These are phyloP conservation scores for Palythoa grandiflora DNA, from an alignment of 92 coral and sea anemone genomes.

Conservation along the genomic window DNA sequence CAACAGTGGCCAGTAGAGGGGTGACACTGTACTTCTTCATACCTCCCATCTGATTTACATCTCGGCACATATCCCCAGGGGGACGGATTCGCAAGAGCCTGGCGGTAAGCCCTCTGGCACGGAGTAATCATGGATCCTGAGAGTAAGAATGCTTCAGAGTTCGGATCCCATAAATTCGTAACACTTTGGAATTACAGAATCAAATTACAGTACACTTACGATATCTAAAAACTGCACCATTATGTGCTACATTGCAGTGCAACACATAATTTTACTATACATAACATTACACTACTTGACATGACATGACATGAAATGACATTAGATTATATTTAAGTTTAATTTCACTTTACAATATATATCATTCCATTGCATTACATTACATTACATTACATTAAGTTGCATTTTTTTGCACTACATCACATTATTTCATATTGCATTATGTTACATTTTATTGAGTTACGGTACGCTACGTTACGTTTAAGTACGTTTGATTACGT, in stretches of 20 bases:
- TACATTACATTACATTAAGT: not conserved
- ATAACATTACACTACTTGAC: not conserved
- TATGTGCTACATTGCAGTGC: not conserved
- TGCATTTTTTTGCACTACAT: not conserved
- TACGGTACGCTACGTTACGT: not conserved
- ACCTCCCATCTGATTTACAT: constrained; percentile 70
- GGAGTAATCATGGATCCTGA: constrained; percentile 23
- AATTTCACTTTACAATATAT: not conserved
- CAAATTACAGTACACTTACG: not conserved
- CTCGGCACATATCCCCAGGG: constrained; percentile 59
- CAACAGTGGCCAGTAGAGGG: constrained; percentile 59
- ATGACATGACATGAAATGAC: not conserved
- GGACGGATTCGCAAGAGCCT: constrained; percentile 3
- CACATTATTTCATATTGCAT: not conserved
- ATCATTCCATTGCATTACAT: not conserved
- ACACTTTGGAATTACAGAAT: not conserved
- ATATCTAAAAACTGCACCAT: too few relatives aligned
- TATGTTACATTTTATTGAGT: not conserved
- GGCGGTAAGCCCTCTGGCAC: constrained; percentile 22
- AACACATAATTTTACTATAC: not conserved
- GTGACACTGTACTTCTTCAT: constrained; percentile 71
- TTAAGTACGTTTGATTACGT: not conserved
- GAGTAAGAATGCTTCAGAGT: not conserved
- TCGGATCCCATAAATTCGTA: not conserved
- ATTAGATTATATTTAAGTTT: not conserved